Conservation (phyloP, 2,888 invertebrate species). For the Chorisops tibialis region DNA sequence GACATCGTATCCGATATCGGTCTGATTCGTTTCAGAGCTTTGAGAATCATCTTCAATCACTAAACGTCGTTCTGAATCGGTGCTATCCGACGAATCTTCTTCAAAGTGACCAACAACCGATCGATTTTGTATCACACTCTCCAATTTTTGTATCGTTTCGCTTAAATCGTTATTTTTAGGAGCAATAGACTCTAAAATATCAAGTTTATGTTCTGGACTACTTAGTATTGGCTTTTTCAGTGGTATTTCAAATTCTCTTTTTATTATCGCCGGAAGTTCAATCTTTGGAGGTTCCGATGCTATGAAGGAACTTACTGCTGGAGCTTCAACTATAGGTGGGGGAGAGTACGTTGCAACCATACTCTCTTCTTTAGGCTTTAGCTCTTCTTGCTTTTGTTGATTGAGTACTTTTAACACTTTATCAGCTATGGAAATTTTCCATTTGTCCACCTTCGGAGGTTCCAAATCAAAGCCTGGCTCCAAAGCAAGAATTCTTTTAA, state of each 20-base stretch:
- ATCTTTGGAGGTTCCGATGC: slow-evolving; percentile 45
- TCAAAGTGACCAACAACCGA: slow-evolving; percentile 46
- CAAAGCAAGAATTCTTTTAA: slow-evolving; percentile 45
- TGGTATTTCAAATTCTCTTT: slow-evolving; percentile 37
- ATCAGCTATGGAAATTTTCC: slow-evolving; percentile 60
- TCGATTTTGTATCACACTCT: slow-evolving; percentile 45
- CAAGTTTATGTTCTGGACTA: slow-evolving; percentile 47
- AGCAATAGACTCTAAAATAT: slow-evolving; percentile 47
- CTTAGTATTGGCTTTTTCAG: slow-evolving; percentile 41
- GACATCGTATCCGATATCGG: slow-evolving; percentile 6
- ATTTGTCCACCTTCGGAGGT: slow-evolving; percentile 47
- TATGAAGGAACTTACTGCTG: slow-evolving; percentile 11
- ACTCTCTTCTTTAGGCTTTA: slow-evolving; percentile 55
- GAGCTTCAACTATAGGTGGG: slow-evolving; percentile 16
- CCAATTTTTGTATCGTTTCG: slow-evolving; percentile 62
- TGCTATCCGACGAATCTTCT: slow-evolving; percentile 62
- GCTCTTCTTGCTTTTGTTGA: slow-evolving; percentile 57
- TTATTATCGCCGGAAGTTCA: slow-evolving; percentile 35
- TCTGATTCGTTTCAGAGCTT: slow-evolving; percentile 40
- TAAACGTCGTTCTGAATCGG: slow-evolving; percentile 62
- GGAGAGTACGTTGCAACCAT: neutral
- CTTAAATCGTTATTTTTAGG: slow-evolving; percentile 60
- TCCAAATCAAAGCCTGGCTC: slow-evolving; percentile 47
- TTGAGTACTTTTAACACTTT: slow-evolving; percentile 59
- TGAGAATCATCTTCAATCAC: slow-evolving; percentile 57